These are phyloP conservation scores for Tupaia tana DNA, from an alignment of 2,113 vertebrate species.

Conservation along the genomic window DNA sequence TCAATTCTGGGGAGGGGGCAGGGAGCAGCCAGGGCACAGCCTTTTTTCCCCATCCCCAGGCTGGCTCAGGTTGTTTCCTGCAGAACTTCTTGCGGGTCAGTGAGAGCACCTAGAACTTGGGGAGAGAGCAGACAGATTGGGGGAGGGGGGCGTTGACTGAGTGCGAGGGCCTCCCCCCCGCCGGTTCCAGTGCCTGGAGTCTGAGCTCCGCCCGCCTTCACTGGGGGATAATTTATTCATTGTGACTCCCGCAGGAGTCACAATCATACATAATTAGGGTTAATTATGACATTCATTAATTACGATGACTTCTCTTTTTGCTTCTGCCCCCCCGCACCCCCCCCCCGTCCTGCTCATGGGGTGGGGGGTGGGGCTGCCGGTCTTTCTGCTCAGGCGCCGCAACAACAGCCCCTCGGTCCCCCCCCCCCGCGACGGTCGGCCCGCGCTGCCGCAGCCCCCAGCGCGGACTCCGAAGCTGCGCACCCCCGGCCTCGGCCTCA, in stretches of 20 bases:
- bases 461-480: slow-evolving; percentile 31
- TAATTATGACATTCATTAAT: slow-evolving; percentile 83
- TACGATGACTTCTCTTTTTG: slow-evolving; percentile 66
- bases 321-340: background rate
- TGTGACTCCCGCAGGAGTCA: slow-evolving; percentile 76
- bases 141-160: background rate
- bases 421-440: background rate
- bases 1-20: background rate
- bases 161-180: background rate
- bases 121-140: background rate
- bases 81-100: slow-evolving; percentile 50
- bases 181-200: background rate
- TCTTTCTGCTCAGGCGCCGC: slow-evolving; percentile 16
- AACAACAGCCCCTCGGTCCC: background rate
- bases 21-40: background rate
- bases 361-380: slow-evolving; percentile 18
- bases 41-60: background rate
- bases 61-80: background rate
- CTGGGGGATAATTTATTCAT: slow-evolving; percentile 77
- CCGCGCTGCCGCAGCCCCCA: slow-evolving; percentile 66
- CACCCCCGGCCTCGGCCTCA: slow-evolving; percentile 39
- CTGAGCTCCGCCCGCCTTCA: slow-evolving; percentile 68
- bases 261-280: slow-evolving; percentile 77
- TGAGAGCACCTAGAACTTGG: slow-evolving; percentile 42
- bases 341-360: background rate